Evolutionary conservation across 53 echinoderm and acorn worm species (phyloP).

Genomic region (Holothuria scabra): DNA sequence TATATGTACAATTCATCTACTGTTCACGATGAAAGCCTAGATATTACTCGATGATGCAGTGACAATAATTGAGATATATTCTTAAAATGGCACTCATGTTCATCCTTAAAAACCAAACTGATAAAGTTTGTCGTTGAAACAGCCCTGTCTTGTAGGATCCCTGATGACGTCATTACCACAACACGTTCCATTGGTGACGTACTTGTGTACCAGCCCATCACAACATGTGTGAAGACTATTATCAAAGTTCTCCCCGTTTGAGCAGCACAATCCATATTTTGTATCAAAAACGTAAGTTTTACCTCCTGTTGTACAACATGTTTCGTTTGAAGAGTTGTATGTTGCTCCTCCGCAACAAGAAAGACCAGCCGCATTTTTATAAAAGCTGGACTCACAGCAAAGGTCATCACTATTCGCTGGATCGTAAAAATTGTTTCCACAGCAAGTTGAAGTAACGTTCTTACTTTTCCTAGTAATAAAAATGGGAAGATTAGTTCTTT

Average conservation of each 20-base stretch:
- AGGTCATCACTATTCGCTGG: background rate
- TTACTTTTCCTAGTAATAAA: too few relatives aligned
- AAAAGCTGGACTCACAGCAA: background rate
- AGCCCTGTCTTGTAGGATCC: constrained; percentile 12
- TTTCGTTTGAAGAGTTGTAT: background rate
- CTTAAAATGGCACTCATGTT: too few relatives aligned
- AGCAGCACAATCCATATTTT: background rate
- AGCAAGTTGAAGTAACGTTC: background rate
- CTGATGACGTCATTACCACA: constrained; percentile 43
- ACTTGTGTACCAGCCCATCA: constrained; percentile 41
- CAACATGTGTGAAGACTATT: constrained; percentile 39
- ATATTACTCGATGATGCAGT: too few relatives aligned
- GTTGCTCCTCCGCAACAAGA: background rate
- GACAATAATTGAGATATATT: too few relatives aligned
- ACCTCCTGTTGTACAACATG: background rate
- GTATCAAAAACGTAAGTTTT: background rate
- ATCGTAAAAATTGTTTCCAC: background rate
- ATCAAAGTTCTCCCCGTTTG: constrained; percentile 20
- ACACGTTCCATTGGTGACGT: constrained; percentile 43
- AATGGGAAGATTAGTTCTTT: too few relatives aligned
- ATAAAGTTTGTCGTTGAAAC: background rate
- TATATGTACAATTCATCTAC: too few relatives aligned
- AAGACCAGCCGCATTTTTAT: background rate
- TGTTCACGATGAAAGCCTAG: too few relatives aligned
- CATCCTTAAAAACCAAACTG: too few relatives aligned